A percentile compares a stretch with the other conserved stretches of the same genome.
Evolutionary conservation across 2,888 invertebrate species (phyloP).

Genomic region (Halictus quadricinctus): DNA sequence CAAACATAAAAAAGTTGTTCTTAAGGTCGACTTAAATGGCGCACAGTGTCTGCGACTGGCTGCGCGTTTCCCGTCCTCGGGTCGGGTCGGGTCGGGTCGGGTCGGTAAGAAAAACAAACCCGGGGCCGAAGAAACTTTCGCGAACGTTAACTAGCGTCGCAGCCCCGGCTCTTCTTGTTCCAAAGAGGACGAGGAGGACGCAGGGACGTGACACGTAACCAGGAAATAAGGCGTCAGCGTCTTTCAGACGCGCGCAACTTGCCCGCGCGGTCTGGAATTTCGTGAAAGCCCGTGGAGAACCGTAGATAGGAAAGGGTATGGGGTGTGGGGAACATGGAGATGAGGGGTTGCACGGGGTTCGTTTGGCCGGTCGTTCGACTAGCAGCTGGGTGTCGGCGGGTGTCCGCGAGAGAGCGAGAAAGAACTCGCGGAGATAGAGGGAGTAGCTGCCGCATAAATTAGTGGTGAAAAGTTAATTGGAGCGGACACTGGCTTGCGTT

Average conservation of each 20-base stretch:
- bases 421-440: constrained; percentile 38
- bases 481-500: constrained; percentile 79
- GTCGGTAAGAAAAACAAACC: background rate
- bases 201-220: constrained; percentile 58
- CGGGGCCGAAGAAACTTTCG: background rate
- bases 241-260: constrained; percentile 49
- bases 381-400: constrained; percentile 30
- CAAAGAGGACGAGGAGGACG: constrained; percentile 11
- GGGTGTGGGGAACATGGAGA: background rate
- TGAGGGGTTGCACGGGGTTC: constrained; percentile 21
- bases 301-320: background rate
- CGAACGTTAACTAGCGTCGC: constrained; percentile 10
- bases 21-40: background rate
- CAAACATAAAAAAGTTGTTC: no score
- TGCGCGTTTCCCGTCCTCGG: background rate
- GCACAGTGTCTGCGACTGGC: background rate
- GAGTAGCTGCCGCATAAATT: constrained; percentile 78
- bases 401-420: constrained; percentile 48
- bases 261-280: constrained; percentile 53
- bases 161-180: background rate
- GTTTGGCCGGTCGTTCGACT: constrained; percentile 42
- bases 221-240: constrained; percentile 50
- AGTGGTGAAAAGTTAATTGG: constrained; percentile 82
- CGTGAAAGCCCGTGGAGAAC: constrained; percentile 44
- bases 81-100: no score